phyloP scores from a whole-genome alignment of 1,140 invertebrate species.

The Cyrtorhinus lividipennis region DNA sequence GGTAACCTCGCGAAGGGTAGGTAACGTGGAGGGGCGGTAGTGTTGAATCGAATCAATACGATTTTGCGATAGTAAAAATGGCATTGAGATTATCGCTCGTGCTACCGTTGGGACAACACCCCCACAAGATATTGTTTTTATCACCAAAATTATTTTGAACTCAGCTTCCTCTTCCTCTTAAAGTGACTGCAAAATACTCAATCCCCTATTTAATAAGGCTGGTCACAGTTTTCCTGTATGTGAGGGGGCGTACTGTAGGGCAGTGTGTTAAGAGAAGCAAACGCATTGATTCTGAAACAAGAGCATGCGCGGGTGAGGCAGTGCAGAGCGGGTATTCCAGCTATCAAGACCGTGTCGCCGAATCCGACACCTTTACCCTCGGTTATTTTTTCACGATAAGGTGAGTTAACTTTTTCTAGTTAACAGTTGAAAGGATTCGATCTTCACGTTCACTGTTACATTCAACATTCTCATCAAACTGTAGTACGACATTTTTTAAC shows the following conservation, averaged over 20 bases:
- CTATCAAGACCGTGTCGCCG: conserved; percentile 8
- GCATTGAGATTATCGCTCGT: too few relatives aligned
- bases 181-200: too few relatives aligned
- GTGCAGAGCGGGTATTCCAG: conserved; percentile 4
- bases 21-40: too few relatives aligned
- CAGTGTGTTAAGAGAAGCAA: conserved; percentile 6
- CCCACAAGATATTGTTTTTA: too few relatives aligned
- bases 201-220: neutral
- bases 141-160: too few relatives aligned
- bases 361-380: neutral
- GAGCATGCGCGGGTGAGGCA: neutral
- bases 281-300: neutral
- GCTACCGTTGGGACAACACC: too few relatives aligned
- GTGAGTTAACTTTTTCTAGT: neutral
- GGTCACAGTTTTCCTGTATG: conserved; percentile 1
- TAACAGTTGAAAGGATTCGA: too few relatives aligned
- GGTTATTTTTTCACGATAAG: neutral
- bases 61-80: too few relatives aligned
- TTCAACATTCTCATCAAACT: neutral
- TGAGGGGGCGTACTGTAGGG: conserved; percentile 9
- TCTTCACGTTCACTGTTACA: neutral
- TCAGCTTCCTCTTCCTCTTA: too few relatives aligned
- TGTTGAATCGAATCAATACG: too few relatives aligned
- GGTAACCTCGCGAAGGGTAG: too few relatives aligned
- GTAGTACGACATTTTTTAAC: too few relatives aligned